These are phyloP conservation scores for Muscicapa adusta DNA, from an alignment of 2,113 vertebrate species.

Conservation along the genomic window DNA sequence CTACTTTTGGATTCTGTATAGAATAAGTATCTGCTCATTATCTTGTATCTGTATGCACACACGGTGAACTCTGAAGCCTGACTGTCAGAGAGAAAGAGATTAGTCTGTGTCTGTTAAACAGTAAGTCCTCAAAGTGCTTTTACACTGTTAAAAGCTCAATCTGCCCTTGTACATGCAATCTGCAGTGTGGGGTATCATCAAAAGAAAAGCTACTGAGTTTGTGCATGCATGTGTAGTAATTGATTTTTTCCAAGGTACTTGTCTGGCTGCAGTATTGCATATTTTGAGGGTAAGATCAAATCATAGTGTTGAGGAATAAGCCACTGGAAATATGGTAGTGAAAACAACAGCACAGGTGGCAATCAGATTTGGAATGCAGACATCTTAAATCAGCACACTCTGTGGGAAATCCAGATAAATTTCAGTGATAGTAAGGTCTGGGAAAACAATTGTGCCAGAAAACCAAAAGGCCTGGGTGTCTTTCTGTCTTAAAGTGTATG, in stretches of 20 bases:
- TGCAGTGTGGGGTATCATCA: constrained; percentile 14
- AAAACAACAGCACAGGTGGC: not conserved
- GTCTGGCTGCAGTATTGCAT: not conserved
- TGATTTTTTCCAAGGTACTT: constrained; percentile 54
- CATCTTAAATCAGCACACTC: not conserved
- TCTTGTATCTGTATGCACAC: constrained; percentile 41
- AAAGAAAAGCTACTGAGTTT: constrained; percentile 25
- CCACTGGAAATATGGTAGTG: not conserved
- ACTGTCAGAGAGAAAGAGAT: constrained; percentile 32
- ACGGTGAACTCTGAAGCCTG: not conserved
- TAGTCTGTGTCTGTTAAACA: constrained; percentile 49
- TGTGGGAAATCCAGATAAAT: not conserved
- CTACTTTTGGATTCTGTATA: constrained; percentile 41
- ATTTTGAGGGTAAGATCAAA: constrained; percentile 28
- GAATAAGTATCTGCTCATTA: constrained; percentile 63
- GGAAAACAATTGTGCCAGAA: not conserved
- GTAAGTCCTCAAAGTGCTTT: constrained; percentile 42
- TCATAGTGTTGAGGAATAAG: not conserved
- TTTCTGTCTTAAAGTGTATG: not conserved
- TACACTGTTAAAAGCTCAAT: constrained; percentile 43
- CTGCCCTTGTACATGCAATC: constrained; percentile 12
- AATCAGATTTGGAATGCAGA: not conserved
- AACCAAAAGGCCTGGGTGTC: not conserved
- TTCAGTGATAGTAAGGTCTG: not conserved
- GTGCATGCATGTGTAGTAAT: constrained; percentile 58